Evolutionary conservation across 2,797 vertebrate genomes (phyloP), one percentile per base, ranked within the genome.

Genomic region (Mus caroli): DNA sequence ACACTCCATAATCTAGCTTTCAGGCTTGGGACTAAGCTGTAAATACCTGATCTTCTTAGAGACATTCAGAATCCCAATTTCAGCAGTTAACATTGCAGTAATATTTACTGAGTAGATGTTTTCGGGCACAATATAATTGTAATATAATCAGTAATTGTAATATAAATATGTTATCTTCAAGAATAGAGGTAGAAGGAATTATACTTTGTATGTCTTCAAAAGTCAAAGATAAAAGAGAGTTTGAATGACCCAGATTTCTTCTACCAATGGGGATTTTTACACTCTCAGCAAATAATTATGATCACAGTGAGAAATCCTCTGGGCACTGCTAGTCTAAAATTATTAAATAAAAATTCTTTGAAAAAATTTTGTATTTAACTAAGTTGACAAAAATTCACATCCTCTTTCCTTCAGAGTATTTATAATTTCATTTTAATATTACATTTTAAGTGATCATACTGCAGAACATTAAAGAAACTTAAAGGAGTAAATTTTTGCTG

Each of bases 381-480:
- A 43, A 71, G 28, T 71, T 56, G 34, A n/a, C 9, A 31, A 79
- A 77, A 79, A 15, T 69, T 52, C 0, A 3, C 31, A 46, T 4
- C 62, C 28, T 62, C 19, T 46, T 31, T 92, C 34, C 19, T 3
- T 67, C 40, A 82, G 31, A 28, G 77, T 6, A 85, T 88, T 91
- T 94, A 69, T 64, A 67, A 40, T 1, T 82, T 28, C 58, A 5
- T 76, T 40, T 83, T 62, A 89, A 54, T 9, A 26, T 94, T 80
- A 90, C 76, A 77, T 88, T 92, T n/a, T 95, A 2, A 83, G 40
- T 89, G 19, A 86, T 77, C n/a, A 37, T 14, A 31, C 9, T 34
- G 13, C 0, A 91, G 14, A 91, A 50, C 84, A 31, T 13, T 6
- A n/a, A 94, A 34, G 5, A 90, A 86, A 90, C 19, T 54, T 56